Percentiles rank a stretch among this genome's conserved stretches.
Evolutionary conservation across 2,113 vertebrate species (phyloP).

Genomic region (Electrona antarctica): DNA sequence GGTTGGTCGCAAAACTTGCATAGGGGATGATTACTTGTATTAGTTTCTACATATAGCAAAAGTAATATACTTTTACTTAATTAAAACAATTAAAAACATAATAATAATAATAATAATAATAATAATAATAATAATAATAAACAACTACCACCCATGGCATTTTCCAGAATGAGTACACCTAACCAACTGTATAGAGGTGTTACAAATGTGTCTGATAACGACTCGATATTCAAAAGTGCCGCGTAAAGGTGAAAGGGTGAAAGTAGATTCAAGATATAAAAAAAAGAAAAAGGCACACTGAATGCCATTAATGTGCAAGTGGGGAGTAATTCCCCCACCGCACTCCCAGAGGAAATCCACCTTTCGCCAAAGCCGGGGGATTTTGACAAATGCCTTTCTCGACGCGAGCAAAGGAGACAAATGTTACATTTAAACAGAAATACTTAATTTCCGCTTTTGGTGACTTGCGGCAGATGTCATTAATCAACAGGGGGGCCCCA

Average conservation of each 20-base stretch:
- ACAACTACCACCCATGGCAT: too few species aligned
- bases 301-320: slow-evolving; percentile 73
- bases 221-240: slow-evolving; percentile 57
- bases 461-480: slow-evolving; percentile 77
- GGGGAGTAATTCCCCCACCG: slow-evolving; percentile 67
- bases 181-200: not conserved
- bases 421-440: slow-evolving; percentile 81
- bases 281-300: slow-evolving; percentile 63
- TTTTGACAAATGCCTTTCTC: slow-evolving; percentile 80
- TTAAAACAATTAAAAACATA: too few species aligned
- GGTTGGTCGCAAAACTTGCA: too few species aligned
- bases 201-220: slow-evolving; percentile 18
- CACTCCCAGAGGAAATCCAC: slow-evolving; percentile 76
- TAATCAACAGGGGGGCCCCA: slow-evolving; percentile 75
- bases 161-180: slow-evolving; percentile 12
- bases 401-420: slow-evolving; percentile 76
- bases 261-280: slow-evolving; percentile 59
- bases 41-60: too few species aligned
- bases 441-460: slow-evolving; percentile 82
- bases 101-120: too few species aligned
- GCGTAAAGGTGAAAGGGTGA: slow-evolving; percentile 58
- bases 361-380: slow-evolving; percentile 59
- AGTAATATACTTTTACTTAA: too few species aligned
- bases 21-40: too few species aligned
- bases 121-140: too few species aligned